These are phyloP conservation scores for Orestias chungarensis DNA, from an alignment of 2,797 vertebrate genomes.

Conservation along the genomic window DNA sequence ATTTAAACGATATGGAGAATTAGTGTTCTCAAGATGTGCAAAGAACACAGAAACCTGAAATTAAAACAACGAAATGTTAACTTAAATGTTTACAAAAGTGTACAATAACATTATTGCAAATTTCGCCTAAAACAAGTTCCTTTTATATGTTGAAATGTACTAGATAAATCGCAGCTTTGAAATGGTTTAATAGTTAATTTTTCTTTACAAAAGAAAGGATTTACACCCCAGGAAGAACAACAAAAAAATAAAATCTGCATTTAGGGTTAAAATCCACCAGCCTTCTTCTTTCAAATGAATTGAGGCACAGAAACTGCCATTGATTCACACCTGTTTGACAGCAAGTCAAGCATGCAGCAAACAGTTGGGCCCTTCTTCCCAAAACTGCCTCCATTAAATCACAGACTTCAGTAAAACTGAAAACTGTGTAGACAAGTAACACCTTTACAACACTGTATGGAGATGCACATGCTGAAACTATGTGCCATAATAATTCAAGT, in stretches of 20 bases:
- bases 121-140: background rate
- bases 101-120: background rate
- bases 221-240: background rate
- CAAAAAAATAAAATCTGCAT: background rate
- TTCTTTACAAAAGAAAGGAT: background rate
- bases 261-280: background rate
- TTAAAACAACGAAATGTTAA: background rate
- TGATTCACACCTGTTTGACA: background rate
- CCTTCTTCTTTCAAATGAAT: background rate
- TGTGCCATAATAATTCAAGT: too few relatives aligned
- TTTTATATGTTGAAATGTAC: background rate
- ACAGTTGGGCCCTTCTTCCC: background rate
- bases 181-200: too few relatives aligned
- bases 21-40: too few relatives aligned
- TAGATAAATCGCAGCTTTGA: background rate
- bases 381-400: constrained; percentile 5
- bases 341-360: background rate
- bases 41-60: too few relatives aligned
- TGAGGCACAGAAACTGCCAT: background rate
- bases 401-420: constrained; percentile 17
- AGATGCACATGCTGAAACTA: background rate
- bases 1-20: too few relatives aligned
- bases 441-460: constrained; percentile 7
- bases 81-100: background rate
- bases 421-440: constrained; percentile 3